These are phyloP conservation scores for Drosophila dunni DNA, from an alignment of 1,140 invertebrate genomes.

Conservation along the genomic window DNA sequence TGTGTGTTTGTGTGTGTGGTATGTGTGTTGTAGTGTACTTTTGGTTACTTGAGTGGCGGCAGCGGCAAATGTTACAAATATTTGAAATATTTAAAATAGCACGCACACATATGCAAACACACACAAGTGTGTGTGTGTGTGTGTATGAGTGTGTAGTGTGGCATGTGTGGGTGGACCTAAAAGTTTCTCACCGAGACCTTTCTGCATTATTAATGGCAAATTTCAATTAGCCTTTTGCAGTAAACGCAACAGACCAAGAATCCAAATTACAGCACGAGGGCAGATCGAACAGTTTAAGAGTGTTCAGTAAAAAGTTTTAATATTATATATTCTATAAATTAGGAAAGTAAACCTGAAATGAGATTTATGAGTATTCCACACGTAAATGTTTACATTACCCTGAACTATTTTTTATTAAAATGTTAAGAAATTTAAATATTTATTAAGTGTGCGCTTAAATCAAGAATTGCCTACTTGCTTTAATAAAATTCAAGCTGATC, in stretches of 20 bases:
- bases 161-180: conserved; percentile 58
- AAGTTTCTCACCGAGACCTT: conserved; percentile 79
- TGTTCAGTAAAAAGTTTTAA: too few relatives aligned
- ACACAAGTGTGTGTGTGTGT: background rate
- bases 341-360: too few relatives aligned
- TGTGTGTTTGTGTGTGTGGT: background rate
- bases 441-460: too few relatives aligned
- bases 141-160: conserved; percentile 1
- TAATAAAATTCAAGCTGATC: too few relatives aligned
- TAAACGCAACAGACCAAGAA: conserved; percentile 68
- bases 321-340: too few relatives aligned
- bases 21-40: conserved; percentile 49
- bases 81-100: conserved; percentile 81
- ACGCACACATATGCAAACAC: conserved; percentile 53
- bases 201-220: conserved; percentile 81
- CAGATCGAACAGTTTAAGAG: conserved; percentile 19
- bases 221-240: conserved; percentile 79
- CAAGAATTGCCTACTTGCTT: too few relatives aligned
- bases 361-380: too few relatives aligned
- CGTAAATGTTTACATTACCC: too few relatives aligned
- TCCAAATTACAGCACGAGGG: conserved; percentile 54
- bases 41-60: conserved; percentile 58
- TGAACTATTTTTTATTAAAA: too few relatives aligned
- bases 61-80: conserved; percentile 80
- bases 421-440: too few relatives aligned